Conservation (phyloP, 2,113 vertebrate species). For the Xiphorhynchus elegans region DNA sequence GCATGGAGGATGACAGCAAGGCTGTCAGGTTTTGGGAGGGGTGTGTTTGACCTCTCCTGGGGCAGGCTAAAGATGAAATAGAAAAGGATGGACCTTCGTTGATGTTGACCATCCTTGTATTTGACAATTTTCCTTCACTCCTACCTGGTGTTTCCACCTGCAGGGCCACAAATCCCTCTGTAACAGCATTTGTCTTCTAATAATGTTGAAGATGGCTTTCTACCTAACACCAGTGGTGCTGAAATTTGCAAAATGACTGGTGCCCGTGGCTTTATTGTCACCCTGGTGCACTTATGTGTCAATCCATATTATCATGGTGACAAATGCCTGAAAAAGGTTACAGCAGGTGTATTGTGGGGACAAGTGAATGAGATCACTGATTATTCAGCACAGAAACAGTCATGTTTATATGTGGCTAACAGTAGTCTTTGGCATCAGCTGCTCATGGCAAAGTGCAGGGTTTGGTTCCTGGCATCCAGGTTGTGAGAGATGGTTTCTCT, state of each 20-base stretch:
- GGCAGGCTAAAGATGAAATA: not conserved
- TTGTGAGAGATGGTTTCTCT: not conserved
- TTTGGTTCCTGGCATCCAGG: not conserved
- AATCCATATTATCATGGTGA: not conserved
- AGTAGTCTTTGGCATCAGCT: not conserved
- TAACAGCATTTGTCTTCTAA: not conserved
- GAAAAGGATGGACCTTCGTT: not conserved
- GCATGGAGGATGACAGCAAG: rapidly evolving
- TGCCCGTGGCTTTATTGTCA: not conserved
- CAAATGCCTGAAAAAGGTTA: not conserved
- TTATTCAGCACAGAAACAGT: not conserved
- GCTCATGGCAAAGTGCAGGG: not conserved
- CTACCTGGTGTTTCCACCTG: not conserved
- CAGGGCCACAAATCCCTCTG: not conserved
- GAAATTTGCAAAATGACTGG: not conserved
- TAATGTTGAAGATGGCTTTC: not conserved
- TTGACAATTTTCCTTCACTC: not conserved
- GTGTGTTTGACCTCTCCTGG: not conserved
- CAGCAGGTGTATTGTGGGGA: not conserved
- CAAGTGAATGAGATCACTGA: not conserved
- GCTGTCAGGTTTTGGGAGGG: not conserved
- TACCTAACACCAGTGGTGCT: not conserved
- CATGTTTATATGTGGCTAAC: not conserved
- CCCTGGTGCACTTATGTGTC: not conserved
- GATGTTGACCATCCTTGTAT: not conserved